Percentiles rank a stretch among this genome's conserved stretches.
These are phyloP conservation scores for Pollenia labialis DNA, from an alignment of 2,888 invertebrate genomes.

Conservation along the genomic window DNA sequence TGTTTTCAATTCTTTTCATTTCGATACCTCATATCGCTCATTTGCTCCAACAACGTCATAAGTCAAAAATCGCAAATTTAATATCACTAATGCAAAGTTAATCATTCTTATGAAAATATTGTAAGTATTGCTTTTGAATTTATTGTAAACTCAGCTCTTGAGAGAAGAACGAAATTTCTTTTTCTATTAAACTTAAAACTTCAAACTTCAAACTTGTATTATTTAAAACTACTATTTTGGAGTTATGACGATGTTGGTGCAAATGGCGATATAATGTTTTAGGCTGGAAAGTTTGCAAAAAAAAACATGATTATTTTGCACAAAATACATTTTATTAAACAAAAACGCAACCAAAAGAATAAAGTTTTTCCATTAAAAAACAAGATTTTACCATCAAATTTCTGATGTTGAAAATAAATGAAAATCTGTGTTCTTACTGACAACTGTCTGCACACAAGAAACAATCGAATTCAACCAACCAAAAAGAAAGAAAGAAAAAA, in stretches of 20 bases:
- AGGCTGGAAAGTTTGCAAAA: neutral
- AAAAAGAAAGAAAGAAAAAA: neutral
- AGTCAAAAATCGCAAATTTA: too few relatives aligned
- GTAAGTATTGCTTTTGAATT: too few relatives aligned
- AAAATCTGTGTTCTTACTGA: slow-evolving; percentile 46
- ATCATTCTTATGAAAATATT: too few relatives aligned
- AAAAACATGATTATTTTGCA: slow-evolving; percentile 63
- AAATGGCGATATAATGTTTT: neutral
- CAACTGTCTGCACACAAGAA: slow-evolving; percentile 47
- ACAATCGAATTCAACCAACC: slow-evolving; percentile 34
- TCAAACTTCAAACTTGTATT: too few relatives aligned
- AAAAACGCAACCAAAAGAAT: neutral
- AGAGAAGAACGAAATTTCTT: too few relatives aligned
- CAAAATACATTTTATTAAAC: slow-evolving; percentile 40
- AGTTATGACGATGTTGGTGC: too few relatives aligned
- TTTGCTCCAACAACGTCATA: too few relatives aligned
- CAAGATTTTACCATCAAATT: slow-evolving; percentile 63
- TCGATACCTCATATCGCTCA: neutral
- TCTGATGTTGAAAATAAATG: slow-evolving; percentile 34
- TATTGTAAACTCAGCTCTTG: too few relatives aligned
- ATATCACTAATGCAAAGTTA: too few relatives aligned
- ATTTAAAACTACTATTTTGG: too few relatives aligned
- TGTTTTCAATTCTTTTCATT: slow-evolving; percentile 28
- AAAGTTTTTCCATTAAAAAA: slow-evolving; percentile 20
- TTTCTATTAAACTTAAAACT: too few relatives aligned